phyloP scores from a whole-genome alignment of 2,113 vertebrate genomes.

The Catharus minimus region DNA sequence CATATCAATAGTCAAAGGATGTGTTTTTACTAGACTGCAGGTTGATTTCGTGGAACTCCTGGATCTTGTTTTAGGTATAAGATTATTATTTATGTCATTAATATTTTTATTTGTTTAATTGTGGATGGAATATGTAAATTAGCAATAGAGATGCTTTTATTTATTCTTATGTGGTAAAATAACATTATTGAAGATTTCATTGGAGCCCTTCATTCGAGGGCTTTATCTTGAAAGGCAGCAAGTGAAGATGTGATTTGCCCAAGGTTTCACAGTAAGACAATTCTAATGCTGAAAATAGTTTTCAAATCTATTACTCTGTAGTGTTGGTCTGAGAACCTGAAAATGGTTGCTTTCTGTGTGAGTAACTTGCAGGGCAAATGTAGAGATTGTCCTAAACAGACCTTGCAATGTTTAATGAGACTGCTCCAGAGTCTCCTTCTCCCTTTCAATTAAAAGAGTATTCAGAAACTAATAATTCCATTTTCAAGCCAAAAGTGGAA shows the following conservation, averaged over 20 bases:
- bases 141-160: background rate
- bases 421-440: background rate
- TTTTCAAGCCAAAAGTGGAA: background rate
- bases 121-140: background rate
- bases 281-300: background rate
- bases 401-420: background rate
- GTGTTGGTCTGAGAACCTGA: background rate
- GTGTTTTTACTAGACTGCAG: background rate
- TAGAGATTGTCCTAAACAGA: background rate
- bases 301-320: background rate
- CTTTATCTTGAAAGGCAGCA: background rate
- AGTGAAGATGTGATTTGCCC: background rate
- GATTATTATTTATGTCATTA: background rate
- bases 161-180: background rate
- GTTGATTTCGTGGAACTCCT: background rate
- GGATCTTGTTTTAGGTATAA: background rate
- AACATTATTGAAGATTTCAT: background rate
- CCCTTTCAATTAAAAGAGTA: background rate
- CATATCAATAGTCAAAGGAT: fast-evolving
- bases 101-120: background rate
- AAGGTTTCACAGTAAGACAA: fast-evolving
- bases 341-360: background rate
- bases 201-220: background rate
- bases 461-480: background rate
- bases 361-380: background rate